Conservation (phyloP, 2,797 vertebrate genomes). For the Neoniphon sammara region DNA sequence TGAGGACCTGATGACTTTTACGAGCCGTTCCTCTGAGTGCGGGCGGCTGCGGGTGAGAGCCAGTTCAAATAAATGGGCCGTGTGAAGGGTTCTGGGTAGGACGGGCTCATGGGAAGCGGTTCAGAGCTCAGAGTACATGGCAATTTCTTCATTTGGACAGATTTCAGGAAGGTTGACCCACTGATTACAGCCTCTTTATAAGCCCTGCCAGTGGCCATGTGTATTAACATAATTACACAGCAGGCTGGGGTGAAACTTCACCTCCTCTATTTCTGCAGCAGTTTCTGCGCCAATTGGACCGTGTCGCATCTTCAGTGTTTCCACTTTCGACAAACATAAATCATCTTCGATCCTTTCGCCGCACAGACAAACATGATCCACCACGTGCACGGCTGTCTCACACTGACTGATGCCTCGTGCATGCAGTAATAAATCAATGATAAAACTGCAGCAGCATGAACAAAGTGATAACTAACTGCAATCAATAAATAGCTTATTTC, state of each 20-base stretch:
- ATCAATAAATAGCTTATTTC: slow-evolving; percentile 44
- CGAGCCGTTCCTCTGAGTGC: slow-evolving; percentile 70
- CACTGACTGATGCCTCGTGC: slow-evolving; percentile 20
- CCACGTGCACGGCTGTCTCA: slow-evolving; percentile 14
- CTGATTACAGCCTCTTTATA: slow-evolving; percentile 65
- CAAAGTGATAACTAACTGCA: not conserved
- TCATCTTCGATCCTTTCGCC: not conserved
- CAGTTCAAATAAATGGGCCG: slow-evolving; percentile 80
- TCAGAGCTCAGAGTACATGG: slow-evolving; percentile 63
- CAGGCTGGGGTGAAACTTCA: slow-evolving; percentile 47
- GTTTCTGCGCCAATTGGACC: slow-evolving; percentile 4
- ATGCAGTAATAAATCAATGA: slow-evolving; percentile 48
- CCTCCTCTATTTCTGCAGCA: slow-evolving; percentile 36
- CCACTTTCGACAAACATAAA: slow-evolving; percentile 1
- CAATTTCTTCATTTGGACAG: slow-evolving; percentile 71
- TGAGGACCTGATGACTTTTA: slow-evolving; percentile 81
- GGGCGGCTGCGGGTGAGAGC: slow-evolving; percentile 73
- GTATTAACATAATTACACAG: slow-evolving; percentile 70
- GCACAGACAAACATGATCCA: slow-evolving; percentile 9
- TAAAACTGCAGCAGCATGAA: slow-evolving; percentile 18
- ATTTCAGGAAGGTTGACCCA: slow-evolving; percentile 65
- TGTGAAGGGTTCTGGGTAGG: slow-evolving; percentile 71
- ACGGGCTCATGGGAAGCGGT: slow-evolving; percentile 69
- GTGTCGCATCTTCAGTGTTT: not conserved
- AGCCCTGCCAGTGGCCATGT: slow-evolving; percentile 53